Base-by-base conservation (phyloP, 2,888 invertebrate genomes). In the Malthinus seriepunctatus region DNA sequence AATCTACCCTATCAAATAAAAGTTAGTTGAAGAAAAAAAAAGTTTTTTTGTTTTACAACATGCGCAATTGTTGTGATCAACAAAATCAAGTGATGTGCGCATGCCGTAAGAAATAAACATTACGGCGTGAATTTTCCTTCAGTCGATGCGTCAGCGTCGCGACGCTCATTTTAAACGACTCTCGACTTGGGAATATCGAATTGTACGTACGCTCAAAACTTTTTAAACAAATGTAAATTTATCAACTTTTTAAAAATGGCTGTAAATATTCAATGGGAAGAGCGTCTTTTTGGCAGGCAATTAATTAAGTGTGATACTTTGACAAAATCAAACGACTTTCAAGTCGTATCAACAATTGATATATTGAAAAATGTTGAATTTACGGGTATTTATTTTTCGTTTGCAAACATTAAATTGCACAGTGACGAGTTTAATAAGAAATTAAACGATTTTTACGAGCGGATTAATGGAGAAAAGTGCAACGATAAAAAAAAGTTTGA, bases 361-460 rank as follows among this genome's bases (percentile, higher is more conserved):
- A 80, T 80, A 8, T 80, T 85, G 1, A 79, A 79, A 35, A 80
- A 80, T 1, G 81, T 80, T 8, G 83, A 83, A 8, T 75, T 84
- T 50, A 84, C 86, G 68, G 88, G 87, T 32, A 81, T 88, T 64
- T 88, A 88, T 73, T 88, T 88, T 75, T 87, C 87, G 48, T 88
- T 88, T 72, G 87, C 87, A 10, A 88, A 88, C 69, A 85, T 88
- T 61, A 86, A 85, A 74, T 83, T 84, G 62, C 82, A 84, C 45
- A 85, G 86, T 80, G 88, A 88, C 71, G 88, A 88, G 71, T 86
- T 88, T 64, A 84, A 86, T 10, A 82, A 84, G 64, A 84, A 86
- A 67, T 77, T 88, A 68, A 80, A 82, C 64, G 84, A 86, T 58
- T 78, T 88, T 33, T 87, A 83, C 67, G 81, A 79, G 55, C 70